Evolutionary conservation across 2,888 invertebrate genomes (phyloP).

Genomic region (Drosophila emarginata): DNA sequence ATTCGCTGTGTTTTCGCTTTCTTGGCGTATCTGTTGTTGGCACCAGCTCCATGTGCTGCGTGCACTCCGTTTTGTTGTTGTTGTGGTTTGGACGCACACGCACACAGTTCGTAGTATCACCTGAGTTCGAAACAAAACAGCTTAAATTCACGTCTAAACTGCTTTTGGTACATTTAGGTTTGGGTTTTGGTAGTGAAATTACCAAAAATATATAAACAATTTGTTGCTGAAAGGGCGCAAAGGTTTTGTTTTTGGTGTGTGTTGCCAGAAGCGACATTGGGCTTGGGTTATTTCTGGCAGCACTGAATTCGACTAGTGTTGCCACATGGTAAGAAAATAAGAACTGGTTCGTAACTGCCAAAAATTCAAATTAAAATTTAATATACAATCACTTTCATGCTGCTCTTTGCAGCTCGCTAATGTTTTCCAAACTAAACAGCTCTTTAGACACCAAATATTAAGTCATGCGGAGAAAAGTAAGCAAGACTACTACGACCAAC

Average conservation of each 20-base stretch:
- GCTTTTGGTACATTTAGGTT: slow-evolving; percentile 59
- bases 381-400: too few relatives aligned
- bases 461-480: too few relatives aligned
- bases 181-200: slow-evolving; percentile 31
- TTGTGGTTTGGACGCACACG: slow-evolving; percentile 22
- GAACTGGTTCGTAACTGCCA: neutral
- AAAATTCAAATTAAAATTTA: too few relatives aligned
- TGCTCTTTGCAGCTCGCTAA: too few relatives aligned
- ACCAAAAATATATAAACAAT: slow-evolving; percentile 50
- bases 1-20: slow-evolving; percentile 82
- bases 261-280: slow-evolving; percentile 21
- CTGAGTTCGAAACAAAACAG: slow-evolving; percentile 41
- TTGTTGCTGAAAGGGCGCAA: slow-evolving; percentile 55
- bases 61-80: slow-evolving; percentile 19
- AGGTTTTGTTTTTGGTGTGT: slow-evolving; percentile 6
- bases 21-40: slow-evolving; percentile 59
- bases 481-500: too few relatives aligned
- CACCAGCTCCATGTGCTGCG: slow-evolving; percentile 63
- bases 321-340: neutral
- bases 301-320: neutral
- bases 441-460: too few relatives aligned
- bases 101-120: slow-evolving; percentile 52
- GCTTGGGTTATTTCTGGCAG: neutral
- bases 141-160: slow-evolving; percentile 30
- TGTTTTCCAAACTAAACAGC: too few relatives aligned